These are phyloP conservation scores for Paratilapia polleni DNA, from an alignment of 2,113 vertebrate genomes.

Conservation along the genomic window DNA sequence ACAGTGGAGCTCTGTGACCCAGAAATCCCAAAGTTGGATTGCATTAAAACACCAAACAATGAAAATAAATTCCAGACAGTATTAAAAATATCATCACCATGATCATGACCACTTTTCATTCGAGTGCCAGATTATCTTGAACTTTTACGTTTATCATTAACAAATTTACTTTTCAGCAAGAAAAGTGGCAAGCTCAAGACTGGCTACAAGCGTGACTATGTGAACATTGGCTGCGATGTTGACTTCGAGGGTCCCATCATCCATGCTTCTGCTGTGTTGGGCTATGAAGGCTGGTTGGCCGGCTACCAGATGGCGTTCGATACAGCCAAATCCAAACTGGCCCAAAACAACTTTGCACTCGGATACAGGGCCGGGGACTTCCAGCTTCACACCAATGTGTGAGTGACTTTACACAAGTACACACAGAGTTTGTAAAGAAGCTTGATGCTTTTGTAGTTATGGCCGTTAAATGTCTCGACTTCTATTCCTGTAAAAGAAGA, in stretches of 20 bases:
- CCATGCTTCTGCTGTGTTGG: constrained; percentile 88
- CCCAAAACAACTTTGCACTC: constrained; percentile 94
- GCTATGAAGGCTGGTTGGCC: constrained; percentile 93
- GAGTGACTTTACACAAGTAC: constrained; percentile 71
- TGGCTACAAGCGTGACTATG: constrained; percentile 89
- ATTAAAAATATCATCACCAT: too few species aligned
- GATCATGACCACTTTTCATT: too few species aligned
- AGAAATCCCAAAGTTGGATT: too few species aligned
- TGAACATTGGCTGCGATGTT: constrained; percentile 90
- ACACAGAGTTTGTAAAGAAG: background rate
- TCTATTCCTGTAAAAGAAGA: background rate
- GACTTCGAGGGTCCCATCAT: constrained; percentile 95
- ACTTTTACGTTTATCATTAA: background rate
- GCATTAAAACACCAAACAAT: too few species aligned
- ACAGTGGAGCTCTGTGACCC: background rate
- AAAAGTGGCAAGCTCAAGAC: constrained; percentile 97
- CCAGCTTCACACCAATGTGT: constrained; percentile 97
- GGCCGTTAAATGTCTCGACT: background rate
- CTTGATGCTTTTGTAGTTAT: background rate
- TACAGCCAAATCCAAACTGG: constrained; percentile 92
- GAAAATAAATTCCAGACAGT: too few species aligned
- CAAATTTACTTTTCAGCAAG: constrained; percentile 81
- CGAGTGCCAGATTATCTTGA: too few species aligned
- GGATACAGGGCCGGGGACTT: constrained; percentile 92
- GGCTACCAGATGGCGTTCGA: constrained; percentile 98